Evolutionary conservation across 2,113 vertebrate species (phyloP).

Genomic region (Poeciliopsis retropinna): DNA sequence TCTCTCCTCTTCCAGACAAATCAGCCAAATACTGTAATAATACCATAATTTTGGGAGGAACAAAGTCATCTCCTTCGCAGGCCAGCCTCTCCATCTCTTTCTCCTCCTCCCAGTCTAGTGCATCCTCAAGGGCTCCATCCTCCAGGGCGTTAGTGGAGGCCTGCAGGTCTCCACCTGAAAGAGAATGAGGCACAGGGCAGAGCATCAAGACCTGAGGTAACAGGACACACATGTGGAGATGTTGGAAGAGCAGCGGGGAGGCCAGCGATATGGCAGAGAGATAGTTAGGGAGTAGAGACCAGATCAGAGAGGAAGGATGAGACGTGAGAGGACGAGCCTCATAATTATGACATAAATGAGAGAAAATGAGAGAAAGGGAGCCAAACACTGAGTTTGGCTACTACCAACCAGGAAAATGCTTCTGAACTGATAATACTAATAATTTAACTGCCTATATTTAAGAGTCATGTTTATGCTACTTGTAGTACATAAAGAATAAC

Average conservation of each 20-base stretch:
- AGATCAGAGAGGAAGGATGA: conserved; percentile 9
- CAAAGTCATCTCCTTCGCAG: conserved; percentile 91
- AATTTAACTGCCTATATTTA: too few relatives aligned
- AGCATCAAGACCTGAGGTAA: conserved; percentile 17
- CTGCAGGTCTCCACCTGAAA: conserved; percentile 91
- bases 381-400: too few relatives aligned
- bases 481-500: too few relatives aligned
- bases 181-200: conserved; percentile 11
- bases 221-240: conserved; percentile 7
- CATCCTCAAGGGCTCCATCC: conserved; percentile 84
- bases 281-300: neutral
- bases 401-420: too few relatives aligned
- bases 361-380: conserved; percentile 28
- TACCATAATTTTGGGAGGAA: conserved; percentile 98
- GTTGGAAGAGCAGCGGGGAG: conserved; percentile 5
- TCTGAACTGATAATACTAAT: too few relatives aligned
- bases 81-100: conserved; percentile 90
- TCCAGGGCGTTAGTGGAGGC: conserved; percentile 84
- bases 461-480: too few relatives aligned
- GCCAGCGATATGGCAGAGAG: conserved; percentile 25
- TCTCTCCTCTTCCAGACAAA: neutral
- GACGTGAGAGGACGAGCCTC: conserved; percentile 24
- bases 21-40: neutral
- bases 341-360: conserved; percentile 33
- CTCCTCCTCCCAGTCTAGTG: conserved; percentile 93